A percentile compares a stretch with the other conserved stretches of the same genome.
Evolutionary conservation across 2,888 invertebrate genomes (phyloP).

Genomic region (Graphium colonna): DNA sequence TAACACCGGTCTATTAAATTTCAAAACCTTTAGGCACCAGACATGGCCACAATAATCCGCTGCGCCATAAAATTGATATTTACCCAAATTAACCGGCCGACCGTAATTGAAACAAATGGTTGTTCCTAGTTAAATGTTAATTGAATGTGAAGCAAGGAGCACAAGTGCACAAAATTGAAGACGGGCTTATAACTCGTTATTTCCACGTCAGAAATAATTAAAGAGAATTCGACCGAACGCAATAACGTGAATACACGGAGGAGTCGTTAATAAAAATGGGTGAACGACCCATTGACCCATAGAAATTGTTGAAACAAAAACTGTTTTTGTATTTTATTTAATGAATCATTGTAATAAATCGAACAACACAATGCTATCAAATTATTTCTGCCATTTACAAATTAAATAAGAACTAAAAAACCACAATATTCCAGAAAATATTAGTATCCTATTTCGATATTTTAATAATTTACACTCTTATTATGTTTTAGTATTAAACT

Average conservation of each 20-base stretch:
- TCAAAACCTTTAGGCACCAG: constrained; percentile 55
- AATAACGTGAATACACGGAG: constrained; percentile 1
- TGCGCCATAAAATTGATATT: constrained; percentile 73
- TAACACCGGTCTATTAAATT: constrained; percentile 57
- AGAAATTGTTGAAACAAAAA: too few species aligned
- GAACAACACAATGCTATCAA: too few species aligned
- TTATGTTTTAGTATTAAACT: too few species aligned
- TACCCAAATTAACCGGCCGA: constrained; percentile 68
- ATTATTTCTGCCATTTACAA: too few species aligned
- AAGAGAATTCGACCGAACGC: neutral
- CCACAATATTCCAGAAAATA: neutral
- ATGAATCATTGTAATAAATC: too few species aligned
- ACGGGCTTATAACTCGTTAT: constrained; percentile 38
- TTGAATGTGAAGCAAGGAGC: constrained; percentile 49
- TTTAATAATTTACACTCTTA: too few species aligned
- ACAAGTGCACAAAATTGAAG: constrained; percentile 26
- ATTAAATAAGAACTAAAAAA: too few species aligned
- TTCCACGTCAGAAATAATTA: constrained; percentile 34
- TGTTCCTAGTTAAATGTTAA: constrained; percentile 70
- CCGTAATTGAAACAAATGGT: constrained; percentile 77
- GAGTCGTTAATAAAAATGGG: neutral
- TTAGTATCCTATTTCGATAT: too few species aligned
- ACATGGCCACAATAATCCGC: constrained; percentile 58
- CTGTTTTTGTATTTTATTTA: too few species aligned
- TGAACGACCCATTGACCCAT: neutral